A percentile compares a stretch with the other conserved stretches of the same genome.
Evolutionary conservation across 2,888 invertebrate genomes (phyloP).

Genomic region (Deroplatys truncata): DNA sequence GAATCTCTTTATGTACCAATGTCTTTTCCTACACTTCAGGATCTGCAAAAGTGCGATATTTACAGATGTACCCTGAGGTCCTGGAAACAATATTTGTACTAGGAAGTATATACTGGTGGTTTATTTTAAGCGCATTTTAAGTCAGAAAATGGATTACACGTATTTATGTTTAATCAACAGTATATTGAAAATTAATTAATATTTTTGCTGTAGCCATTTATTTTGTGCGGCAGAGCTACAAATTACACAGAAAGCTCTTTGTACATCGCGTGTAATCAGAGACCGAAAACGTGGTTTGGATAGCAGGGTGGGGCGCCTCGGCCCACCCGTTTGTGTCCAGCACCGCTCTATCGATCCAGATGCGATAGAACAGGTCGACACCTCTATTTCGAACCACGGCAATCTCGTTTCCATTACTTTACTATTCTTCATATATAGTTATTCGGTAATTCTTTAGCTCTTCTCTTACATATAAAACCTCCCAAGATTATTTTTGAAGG

Average conservation of each 20-base stretch:
- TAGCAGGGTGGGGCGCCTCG: neutral
- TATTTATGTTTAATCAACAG: too few species aligned
- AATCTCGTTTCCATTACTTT: neutral
- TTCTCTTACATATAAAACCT: too few species aligned
- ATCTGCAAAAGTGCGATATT: too few species aligned
- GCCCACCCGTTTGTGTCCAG: neutral
- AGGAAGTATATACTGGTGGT: too few species aligned
- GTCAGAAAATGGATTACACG: too few species aligned
- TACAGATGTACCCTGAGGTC: too few species aligned
- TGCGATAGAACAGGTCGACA: neutral
- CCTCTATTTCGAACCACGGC: neutral
- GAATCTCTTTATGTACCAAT: too few species aligned
- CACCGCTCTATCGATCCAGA: neutral
- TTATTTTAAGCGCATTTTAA: too few species aligned
- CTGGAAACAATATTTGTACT: too few species aligned
- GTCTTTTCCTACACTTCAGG: too few species aligned
- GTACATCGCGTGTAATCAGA: neutral
- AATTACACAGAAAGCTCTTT: neutral
- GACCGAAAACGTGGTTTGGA: neutral
- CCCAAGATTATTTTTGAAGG: too few species aligned
- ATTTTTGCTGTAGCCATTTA: neutral
- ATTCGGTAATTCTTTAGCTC: too few species aligned
- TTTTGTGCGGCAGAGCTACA: neutral
- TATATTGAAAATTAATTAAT: neutral
- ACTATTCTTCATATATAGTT: neutral